Conservation (phyloP, 1,140 invertebrate genomes). For the Ceratosolen fusciceps region DNA sequence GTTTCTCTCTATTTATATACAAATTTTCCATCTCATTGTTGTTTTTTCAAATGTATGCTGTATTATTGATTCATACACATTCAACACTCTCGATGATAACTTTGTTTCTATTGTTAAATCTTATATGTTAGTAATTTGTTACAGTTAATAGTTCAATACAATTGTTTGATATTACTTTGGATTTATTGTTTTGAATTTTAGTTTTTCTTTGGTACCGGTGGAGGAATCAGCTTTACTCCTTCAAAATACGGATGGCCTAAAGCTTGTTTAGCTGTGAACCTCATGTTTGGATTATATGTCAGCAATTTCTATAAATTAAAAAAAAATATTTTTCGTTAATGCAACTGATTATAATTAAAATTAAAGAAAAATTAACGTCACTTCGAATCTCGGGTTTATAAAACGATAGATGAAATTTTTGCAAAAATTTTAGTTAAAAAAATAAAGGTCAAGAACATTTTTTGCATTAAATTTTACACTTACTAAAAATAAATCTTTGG, state of each 20-base stretch:
- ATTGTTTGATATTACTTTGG: slow-evolving; percentile 21
- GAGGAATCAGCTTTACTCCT: slow-evolving; percentile 76
- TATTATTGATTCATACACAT: not conserved
- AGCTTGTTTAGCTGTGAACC: slow-evolving; percentile 84
- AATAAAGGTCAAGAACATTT: too few relatives aligned
- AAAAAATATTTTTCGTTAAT: too few relatives aligned
- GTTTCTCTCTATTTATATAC: slow-evolving; percentile 18
- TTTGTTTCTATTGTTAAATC: not conserved
- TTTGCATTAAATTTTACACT: slow-evolving; percentile 36
- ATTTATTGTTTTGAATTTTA: slow-evolving; percentile 49
- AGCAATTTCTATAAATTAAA: slow-evolving; percentile 80
- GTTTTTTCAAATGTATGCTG: not conserved
- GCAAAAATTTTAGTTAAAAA: too few relatives aligned
- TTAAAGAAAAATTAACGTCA: too few relatives aligned
- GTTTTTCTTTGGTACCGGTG: slow-evolving; percentile 68
- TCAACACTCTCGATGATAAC: not conserved
- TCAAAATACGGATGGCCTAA: slow-evolving; percentile 85
- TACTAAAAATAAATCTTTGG: slow-evolving; percentile 82
- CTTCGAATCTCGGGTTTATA: too few relatives aligned
- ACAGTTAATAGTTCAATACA: not conserved
- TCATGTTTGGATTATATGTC: slow-evolving; percentile 84
- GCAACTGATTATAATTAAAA: too few relatives aligned
- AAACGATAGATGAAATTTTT: too few relatives aligned
- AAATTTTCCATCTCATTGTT: slow-evolving; percentile 10
- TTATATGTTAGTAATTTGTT: slow-evolving; percentile 6